Conservation (phyloP, 2,888 invertebrate genomes). For the Zootermopsis nevadensis region DNA sequence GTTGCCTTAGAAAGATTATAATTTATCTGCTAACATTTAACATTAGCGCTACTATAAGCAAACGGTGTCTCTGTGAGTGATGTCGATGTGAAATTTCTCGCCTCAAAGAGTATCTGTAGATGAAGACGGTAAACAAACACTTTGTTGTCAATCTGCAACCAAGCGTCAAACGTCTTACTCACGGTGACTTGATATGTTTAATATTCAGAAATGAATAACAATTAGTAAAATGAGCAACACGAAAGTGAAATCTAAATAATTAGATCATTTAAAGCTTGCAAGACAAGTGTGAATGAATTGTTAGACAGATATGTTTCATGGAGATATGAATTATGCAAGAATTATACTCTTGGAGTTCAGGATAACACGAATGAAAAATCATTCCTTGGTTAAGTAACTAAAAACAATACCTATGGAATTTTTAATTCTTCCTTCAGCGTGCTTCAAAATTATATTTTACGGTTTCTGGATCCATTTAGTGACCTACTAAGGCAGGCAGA, state of each 20-base stretch:
- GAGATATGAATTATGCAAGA: no score
- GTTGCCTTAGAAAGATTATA: slow-evolving; percentile 11
- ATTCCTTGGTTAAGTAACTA: no score
- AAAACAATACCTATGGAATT: no score
- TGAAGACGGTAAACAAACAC: slow-evolving; percentile 24
- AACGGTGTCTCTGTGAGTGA: background rate
- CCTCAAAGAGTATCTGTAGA: background rate
- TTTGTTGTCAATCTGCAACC: background rate
- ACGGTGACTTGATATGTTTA: background rate
- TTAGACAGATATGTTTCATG: background rate
- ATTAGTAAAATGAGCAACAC: no score
- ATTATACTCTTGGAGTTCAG: no score
- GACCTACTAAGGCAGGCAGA: background rate
- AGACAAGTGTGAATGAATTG: background rate
- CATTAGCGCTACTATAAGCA: background rate
- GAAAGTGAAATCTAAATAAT: background rate
- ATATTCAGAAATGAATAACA: background rate
- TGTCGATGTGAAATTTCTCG: slow-evolving; percentile 25
- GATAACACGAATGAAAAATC: background rate
- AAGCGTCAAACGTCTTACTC: background rate
- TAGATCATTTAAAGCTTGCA: background rate
- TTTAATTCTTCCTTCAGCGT: no score
- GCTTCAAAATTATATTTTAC: background rate
- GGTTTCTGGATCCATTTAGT: background rate
- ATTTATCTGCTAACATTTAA: slow-evolving; percentile 47